Evolutionary conservation across 2,888 invertebrate species (phyloP).

Genomic region (Synanthedon tipuliformis): DNA sequence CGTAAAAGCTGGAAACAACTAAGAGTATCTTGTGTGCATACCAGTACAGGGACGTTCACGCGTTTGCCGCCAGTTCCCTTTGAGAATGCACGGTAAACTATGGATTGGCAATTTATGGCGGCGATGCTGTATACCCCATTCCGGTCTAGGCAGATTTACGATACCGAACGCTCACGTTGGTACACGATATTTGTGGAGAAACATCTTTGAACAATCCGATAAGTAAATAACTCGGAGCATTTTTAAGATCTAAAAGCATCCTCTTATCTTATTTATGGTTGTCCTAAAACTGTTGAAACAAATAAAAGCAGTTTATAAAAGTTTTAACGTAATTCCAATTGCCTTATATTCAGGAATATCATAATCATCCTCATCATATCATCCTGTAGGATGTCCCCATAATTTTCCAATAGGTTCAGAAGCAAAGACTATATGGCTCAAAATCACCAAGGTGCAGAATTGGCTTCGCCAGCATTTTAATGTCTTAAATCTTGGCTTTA

Average conservation of each 20-base stretch:
- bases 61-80: slow-evolving; percentile 31
- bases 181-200: background rate
- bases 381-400: no score
- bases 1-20: background rate
- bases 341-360: background rate
- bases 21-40: background rate
- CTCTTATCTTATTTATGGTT: no score
- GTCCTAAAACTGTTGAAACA: background rate
- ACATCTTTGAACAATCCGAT: background rate
- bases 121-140: slow-evolving; percentile 50
- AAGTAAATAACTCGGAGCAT: no score
- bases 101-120: slow-evolving; percentile 62
- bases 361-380: background rate
- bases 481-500: no score
- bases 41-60: background rate
- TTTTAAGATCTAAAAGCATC: no score
- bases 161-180: slow-evolving; percentile 18
- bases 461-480: no score
- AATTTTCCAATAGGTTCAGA: no score
- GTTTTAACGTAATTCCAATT: background rate
- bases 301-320: background rate
- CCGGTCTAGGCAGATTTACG: slow-evolving; percentile 57
- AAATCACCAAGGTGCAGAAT: no score
- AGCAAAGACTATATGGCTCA: no score
- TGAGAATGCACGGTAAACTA: slow-evolving; percentile 56